Conservation (phyloP, 2,113 vertebrate species). For the Ramphastos sulfuratus region DNA sequence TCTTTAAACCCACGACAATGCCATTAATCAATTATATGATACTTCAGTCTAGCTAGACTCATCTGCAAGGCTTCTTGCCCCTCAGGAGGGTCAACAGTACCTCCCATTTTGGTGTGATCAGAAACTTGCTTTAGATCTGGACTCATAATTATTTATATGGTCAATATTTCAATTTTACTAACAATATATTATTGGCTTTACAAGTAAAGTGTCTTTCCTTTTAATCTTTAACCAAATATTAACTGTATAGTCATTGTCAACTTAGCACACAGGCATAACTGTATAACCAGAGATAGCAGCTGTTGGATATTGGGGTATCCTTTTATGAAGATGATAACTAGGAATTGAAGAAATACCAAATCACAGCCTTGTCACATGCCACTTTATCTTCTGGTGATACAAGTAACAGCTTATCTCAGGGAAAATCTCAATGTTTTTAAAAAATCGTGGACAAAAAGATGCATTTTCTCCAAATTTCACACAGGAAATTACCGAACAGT, state of each 20-base stretch:
- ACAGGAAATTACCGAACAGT: background rate
- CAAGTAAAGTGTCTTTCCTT: background rate
- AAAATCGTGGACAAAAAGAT: background rate
- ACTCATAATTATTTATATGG: background rate
- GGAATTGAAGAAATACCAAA: background rate
- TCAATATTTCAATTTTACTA: background rate
- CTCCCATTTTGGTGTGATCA: background rate
- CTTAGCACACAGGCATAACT: background rate
- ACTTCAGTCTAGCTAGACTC: background rate
- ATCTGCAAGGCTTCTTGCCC: background rate
- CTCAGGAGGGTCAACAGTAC: background rate
- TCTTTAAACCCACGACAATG: no score
- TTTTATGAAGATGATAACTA: background rate
- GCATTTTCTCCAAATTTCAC: background rate
- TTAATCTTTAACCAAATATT: background rate
- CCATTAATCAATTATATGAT: background rate
- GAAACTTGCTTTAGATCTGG: background rate
- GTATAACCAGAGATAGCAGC: background rate
- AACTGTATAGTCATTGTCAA: background rate
- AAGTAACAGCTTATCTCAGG: background rate
- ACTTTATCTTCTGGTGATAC: background rate
- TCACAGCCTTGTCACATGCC: background rate
- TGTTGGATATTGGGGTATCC: rapidly evolving
- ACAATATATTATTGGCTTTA: background rate
- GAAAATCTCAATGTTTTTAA: background rate